A percentile compares a stretch with the other conserved stretches of the same genome.
phyloP scores from a whole-genome alignment of 2,113 vertebrate species.

The Oreochromis niloticus region DNA sequence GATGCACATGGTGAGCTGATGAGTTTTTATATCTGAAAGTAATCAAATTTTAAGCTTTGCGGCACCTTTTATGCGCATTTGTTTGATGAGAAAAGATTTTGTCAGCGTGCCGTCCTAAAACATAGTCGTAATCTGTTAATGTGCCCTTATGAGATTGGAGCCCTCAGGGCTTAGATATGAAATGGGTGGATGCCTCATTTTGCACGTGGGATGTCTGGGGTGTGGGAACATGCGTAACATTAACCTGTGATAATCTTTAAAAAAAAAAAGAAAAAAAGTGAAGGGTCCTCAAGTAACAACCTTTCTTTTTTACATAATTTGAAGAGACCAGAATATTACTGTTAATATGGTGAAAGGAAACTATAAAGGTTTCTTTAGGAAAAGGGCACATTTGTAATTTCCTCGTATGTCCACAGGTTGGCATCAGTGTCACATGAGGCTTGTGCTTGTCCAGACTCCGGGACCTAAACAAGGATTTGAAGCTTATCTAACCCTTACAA shows the following conservation, averaged over 20 bases:
- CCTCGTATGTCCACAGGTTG: not conserved
- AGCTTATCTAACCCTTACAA: conserved; percentile 48
- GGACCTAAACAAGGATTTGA: conserved; percentile 54
- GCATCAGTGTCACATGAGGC: not conserved
- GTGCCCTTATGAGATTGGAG: conserved; percentile 11
- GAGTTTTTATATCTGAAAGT: not conserved
- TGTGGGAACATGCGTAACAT: not conserved
- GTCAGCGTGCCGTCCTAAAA: not conserved
- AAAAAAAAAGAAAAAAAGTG: not conserved
- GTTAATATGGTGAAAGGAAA: not conserved
- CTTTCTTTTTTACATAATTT: not conserved
- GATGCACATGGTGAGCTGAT: not conserved
- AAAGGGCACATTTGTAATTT: not conserved
- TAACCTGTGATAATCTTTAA: not conserved
- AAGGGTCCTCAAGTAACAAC: not conserved
- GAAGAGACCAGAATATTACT: not conserved
- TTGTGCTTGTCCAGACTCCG: conserved; percentile 18
- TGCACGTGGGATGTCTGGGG: not conserved
- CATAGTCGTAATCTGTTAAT: conserved; percentile 27
- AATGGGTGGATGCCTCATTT: not conserved
- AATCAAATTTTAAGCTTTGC: not conserved
- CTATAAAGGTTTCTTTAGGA: not conserved
- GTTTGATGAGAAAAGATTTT: conserved; percentile 4
- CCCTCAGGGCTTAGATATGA: not conserved
- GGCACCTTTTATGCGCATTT: not conserved